phyloP scores from a whole-genome alignment of 2,797 vertebrate genomes.

The Oreonectes daqikongensis region DNA sequence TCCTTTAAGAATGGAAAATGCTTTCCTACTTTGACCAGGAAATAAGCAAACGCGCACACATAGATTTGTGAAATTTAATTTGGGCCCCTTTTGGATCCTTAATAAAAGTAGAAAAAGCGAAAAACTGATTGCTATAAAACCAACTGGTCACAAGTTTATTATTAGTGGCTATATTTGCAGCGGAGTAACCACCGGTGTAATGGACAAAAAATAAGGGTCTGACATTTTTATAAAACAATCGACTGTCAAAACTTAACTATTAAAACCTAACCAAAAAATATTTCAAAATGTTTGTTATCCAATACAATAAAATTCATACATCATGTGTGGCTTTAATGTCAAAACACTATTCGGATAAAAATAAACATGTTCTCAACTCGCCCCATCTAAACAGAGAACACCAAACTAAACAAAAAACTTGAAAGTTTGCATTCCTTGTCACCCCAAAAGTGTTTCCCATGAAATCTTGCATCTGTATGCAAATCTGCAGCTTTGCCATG shows the following conservation, averaged over 20 bases:
- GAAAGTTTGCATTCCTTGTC: not conserved
- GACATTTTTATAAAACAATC: too few species aligned
- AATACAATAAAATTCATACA: too few species aligned
- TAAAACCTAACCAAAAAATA: too few species aligned
- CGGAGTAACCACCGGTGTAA: too few species aligned
- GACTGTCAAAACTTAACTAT: too few species aligned
- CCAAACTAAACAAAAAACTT: not conserved
- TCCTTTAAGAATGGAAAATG: not conserved
- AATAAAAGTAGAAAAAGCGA: too few species aligned
- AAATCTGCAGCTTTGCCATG: constrained; percentile 10
- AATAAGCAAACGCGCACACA: too few species aligned
- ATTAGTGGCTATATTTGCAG: too few species aligned
- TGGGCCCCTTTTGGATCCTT: not conserved
- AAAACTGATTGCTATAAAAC: too few species aligned
- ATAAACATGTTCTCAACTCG: not conserved
- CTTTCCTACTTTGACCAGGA: not conserved
- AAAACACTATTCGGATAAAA: not conserved
- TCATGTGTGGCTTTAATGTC: not conserved
- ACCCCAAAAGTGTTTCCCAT: constrained; percentile 1
- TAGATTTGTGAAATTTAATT: not conserved
- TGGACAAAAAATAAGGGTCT: too few species aligned
- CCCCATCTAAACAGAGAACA: not conserved
- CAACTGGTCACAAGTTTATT: too few species aligned
- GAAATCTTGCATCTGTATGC: constrained; percentile 31
- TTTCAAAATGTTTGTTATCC: too few species aligned